These are phyloP conservation scores for Petrocephalus schoutedeni DNA, from an alignment of 2,797 vertebrate species.

Conservation along the genomic window DNA sequence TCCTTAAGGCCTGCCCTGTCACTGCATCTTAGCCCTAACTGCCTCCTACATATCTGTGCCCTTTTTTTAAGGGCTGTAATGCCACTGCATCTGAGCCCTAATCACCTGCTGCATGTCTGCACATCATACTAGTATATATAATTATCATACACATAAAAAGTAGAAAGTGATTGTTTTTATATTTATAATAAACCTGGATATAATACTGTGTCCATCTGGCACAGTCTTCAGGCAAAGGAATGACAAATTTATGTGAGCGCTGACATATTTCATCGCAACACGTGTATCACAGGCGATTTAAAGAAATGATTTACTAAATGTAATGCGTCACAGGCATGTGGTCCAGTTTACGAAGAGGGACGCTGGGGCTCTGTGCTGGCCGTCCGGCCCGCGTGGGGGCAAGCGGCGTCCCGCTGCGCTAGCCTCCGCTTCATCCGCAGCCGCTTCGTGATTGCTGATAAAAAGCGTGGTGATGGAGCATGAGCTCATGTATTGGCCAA, in stretches of 20 bases:
- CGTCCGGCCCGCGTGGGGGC: neutral
- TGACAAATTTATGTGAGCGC: neutral
- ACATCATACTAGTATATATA: no score
- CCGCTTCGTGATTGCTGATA: neutral
- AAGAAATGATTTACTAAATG: neutral
- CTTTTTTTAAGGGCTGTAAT: neutral
- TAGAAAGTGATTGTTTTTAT: no score
- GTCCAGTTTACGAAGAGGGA: neutral
- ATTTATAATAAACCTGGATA: no score
- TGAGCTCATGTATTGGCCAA: conserved; percentile 1
- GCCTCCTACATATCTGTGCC: neutral
- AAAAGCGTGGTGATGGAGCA: neutral
- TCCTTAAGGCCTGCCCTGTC: neutral
- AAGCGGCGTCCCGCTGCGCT: neutral
- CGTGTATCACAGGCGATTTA: neutral
- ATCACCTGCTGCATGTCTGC: neutral
- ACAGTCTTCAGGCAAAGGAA: neutral
- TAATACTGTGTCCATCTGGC: neutral
- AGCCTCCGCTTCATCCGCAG: neutral
- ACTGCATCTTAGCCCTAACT: neutral
- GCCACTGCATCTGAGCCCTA: neutral
- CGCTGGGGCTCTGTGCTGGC: neutral
- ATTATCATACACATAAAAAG: no score
- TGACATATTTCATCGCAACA: neutral
- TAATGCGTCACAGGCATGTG: neutral